Base-by-base conservation (phyloP, 2,113 vertebrate genomes). In the Zosterops lateralis region DNA sequence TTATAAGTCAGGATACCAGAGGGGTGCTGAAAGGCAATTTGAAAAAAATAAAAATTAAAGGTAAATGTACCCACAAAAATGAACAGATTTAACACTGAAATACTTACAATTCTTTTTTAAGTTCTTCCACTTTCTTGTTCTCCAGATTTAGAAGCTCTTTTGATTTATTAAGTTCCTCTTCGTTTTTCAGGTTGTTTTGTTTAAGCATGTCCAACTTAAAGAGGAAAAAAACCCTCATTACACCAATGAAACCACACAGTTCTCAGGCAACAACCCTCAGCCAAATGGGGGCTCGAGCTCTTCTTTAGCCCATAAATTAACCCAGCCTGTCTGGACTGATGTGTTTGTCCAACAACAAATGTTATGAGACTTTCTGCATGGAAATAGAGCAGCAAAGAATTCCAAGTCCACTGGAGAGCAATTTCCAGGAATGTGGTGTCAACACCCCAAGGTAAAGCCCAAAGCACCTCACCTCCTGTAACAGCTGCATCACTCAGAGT, bases 81-180 rank as follows among this genome's bases (percentile, higher is more conserved):
- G 2, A 68, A 73, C 7, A 61, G 47, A 62, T 51, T 51, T 31
- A 75, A 73, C 24, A 48, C 0, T 31, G 29, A 88, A 88, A 93
- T 92, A 98, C 98, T 99, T 97, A 99, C 99, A 99, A 98, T 97
- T 99, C 98, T 95, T 98, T 98, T 92, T 42, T 97, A 84, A 99
- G 98, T 92, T 97, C 97, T 95, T 98, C 98, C 75, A 98, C 98
- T 90, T 95, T 98, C 91, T 98, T 95, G 84, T 97, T 98, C 96
- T 99, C 98, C 58, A 96, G 97, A 42, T 93, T 97, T 80, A 98
- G 97, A 62, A 98, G 98, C 67, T 99, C 98, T 96, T 98, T 99
- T 25, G 98, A 98, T 82, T 97, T 97, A 47, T 92, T 98, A 71
- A 99, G 97, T 60, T 99, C 98, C 80, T 99, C 98, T 95, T 98